Percentiles rank a stretch among this genome's conserved stretches.
These are phyloP conservation scores for Nasonia vitripennis DNA, from an alignment of 1,140 invertebrate genomes.

Conservation along the genomic window DNA sequence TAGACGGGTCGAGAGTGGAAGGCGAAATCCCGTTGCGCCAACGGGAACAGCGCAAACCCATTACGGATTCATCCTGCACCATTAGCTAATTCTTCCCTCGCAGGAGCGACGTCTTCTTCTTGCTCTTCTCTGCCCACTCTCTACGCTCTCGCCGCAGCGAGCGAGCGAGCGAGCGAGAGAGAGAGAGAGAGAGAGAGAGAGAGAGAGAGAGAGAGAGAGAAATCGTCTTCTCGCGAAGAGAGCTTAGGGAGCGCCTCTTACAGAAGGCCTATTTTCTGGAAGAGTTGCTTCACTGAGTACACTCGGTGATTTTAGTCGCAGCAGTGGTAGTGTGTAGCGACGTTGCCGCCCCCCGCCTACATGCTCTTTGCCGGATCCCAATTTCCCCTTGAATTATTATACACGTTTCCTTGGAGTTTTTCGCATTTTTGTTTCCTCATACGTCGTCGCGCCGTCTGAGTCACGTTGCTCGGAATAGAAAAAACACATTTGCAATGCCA, in stretches of 20 bases:
- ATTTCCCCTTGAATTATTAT: neutral
- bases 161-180: constrained; percentile 1
- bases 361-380: neutral
- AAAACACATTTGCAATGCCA: neutral
- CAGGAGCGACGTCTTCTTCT: constrained; percentile 35
- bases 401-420: neutral
- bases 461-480: neutral
- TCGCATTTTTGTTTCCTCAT: neutral
- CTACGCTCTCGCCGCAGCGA: constrained; percentile 9
- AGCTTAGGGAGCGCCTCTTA: constrained; percentile 49
- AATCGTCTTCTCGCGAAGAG: constrained; percentile 19
- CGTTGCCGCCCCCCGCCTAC: constrained; percentile 9
- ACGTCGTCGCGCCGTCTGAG: neutral
- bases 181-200: constrained; percentile 25
- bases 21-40: constrained; percentile 70
- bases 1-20: constrained; percentile 39
- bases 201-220: constrained; percentile 26
- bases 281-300: constrained; percentile 45
- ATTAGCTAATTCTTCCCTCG: constrained; percentile 73
- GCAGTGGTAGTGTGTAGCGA: neutral
- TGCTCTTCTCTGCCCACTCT: constrained; percentile 49
- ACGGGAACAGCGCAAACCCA: constrained; percentile 73
- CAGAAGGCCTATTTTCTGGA: constrained; percentile 52
- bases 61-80: constrained; percentile 75
- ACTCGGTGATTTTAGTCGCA: constrained; percentile 33